Evolutionary conservation across 2,888 invertebrate species (phyloP).

Genomic region (Volucella inflata): DNA sequence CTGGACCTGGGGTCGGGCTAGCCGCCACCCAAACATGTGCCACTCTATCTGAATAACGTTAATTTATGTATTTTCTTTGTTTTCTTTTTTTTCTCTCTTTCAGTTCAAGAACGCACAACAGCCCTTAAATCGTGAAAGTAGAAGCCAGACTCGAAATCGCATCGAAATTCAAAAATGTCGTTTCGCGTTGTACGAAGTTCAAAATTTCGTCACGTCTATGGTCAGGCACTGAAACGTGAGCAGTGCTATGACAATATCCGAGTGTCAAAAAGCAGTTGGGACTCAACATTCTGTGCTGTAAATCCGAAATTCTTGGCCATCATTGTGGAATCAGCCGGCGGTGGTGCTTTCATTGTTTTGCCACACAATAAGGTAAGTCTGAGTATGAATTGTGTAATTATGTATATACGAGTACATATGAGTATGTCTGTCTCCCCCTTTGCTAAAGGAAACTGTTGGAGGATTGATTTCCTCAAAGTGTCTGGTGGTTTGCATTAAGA

Average conservation of each 20-base stretch:
- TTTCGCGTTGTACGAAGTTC: constrained; percentile 98
- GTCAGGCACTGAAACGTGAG: constrained; percentile 94
- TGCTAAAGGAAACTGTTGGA: constrained; percentile 34
- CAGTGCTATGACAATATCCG: constrained; percentile 99
- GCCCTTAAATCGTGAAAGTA: constrained; percentile 12
- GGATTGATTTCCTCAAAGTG: constrained; percentile 57
- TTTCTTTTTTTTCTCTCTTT: constrained; percentile 37
- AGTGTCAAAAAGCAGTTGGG: constrained; percentile 99
- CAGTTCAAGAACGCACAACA: constrained; percentile 38
- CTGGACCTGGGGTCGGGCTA: background rate
- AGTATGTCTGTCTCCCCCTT: background rate
- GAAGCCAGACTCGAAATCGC: constrained; percentile 53
- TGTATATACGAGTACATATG: background rate
- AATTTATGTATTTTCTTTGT: constrained; percentile 48
- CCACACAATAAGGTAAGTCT: constrained; percentile 93
- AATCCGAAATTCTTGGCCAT: constrained; percentile 99
- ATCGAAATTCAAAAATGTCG: constrained; percentile 88
- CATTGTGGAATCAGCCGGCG: constrained; percentile 98
- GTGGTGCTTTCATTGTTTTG: constrained; percentile 97
- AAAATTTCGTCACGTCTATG: constrained; percentile 98
- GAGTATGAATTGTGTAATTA: background rate
- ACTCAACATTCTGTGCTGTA: constrained; percentile 98
- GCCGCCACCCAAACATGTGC: constrained; percentile 41
- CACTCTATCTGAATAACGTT: constrained; percentile 4
- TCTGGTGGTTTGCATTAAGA: constrained; percentile 31